Base-by-base conservation (phyloP, 2,888 invertebrate species). In the Bruchidius siliquastri region DNA sequence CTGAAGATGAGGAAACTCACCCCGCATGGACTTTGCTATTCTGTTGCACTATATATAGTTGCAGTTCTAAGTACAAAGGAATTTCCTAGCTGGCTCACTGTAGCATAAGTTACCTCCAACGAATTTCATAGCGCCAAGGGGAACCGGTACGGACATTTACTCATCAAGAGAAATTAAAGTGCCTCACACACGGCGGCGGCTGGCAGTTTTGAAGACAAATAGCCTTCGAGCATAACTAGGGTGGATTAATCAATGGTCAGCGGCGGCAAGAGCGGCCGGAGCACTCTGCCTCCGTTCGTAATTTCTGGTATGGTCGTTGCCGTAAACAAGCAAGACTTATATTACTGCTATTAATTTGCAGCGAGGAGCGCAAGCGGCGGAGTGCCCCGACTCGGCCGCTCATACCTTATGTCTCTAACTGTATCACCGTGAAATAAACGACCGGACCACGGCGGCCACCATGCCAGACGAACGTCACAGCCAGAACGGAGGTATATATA, bases 311-410 rank as follows among this genome's bases (percentile, higher is more conserved):
- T 79, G 81, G 82, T 79, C 79, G 79, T 77, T 21, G 80, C 82
- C 81, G 81, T 83, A 85, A 85, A 85, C 84, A 83, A 84, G 84
- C 83, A 68, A 82, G 84, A 85, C 86, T 85, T 86, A 86, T 86
- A 86, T 86, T 86, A 84, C 86, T 80, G 86, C 86, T 86, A 86
- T 86, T 86, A 86, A 86, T 86, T 86, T 85, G 81, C 78, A 78
- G 78, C 75, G 76, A 78, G 77, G 76, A 78, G 79, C 77, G 80
- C 80, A 13, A 49, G 49, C 49, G 49, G 49, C 49, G 13, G 49
- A 49, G 78, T 78, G 76, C 75, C 75, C 73, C 73, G 79, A 73
- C 78, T 73, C 73, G 74, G 74, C 77, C 76, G 81, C 80, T 83
- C 83, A 83, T 83, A 83, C 82, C 83, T 79, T 78, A 80, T 75